A percentile compares a stretch with the other conserved stretches of the same genome.
phyloP scores from a whole-genome alignment of 2,113 vertebrate species.

The Cacatua alba region DNA sequence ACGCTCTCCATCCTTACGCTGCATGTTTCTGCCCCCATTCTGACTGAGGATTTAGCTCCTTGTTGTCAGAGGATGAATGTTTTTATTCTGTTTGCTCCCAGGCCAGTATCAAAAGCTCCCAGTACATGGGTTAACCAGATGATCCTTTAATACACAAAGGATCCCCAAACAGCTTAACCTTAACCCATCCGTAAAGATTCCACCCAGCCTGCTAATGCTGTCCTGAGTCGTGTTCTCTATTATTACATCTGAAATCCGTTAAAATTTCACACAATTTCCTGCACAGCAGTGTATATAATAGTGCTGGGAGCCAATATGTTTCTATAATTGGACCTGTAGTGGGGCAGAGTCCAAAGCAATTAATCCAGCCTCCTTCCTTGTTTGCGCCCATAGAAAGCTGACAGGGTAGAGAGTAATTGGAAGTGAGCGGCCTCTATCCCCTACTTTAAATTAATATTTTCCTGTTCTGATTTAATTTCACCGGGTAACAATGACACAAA shows the following conservation, averaged over 20 bases:
- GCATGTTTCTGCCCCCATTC: neutral
- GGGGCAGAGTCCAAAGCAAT: conserved; percentile 99
- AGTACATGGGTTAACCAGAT: conserved; percentile 76
- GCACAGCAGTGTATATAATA: conserved; percentile 96
- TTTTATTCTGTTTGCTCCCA: conserved; percentile 66
- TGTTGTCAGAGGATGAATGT: conserved; percentile 58
- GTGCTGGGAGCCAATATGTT: conserved; percentile 96
- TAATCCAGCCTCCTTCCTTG: conserved; percentile 98
- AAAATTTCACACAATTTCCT: conserved; percentile 99
- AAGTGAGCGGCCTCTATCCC: conserved; percentile 92
- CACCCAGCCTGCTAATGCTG: conserved; percentile 66
- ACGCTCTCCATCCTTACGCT: neutral
- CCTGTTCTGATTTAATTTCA: conserved; percentile 92
- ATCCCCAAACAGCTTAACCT: conserved; percentile 79
- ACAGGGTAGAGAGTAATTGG: conserved; percentile 97
- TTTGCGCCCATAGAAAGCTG: conserved; percentile 93
- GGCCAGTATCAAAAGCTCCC: conserved; percentile 67
- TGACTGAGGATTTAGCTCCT: conserved; percentile 60
- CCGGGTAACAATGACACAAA: conserved; percentile 84
- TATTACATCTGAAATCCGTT: conserved; percentile 90
- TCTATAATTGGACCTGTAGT: conserved; percentile 98
- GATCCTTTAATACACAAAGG: conserved; percentile 80
- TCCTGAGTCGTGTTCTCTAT: conserved; percentile 76
- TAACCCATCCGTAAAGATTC: conserved; percentile 67
- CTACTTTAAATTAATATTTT: conserved; percentile 98